Evolutionary conservation across 2,888 invertebrate species (phyloP).

Genomic region (Tuberolachnus salignus): DNA sequence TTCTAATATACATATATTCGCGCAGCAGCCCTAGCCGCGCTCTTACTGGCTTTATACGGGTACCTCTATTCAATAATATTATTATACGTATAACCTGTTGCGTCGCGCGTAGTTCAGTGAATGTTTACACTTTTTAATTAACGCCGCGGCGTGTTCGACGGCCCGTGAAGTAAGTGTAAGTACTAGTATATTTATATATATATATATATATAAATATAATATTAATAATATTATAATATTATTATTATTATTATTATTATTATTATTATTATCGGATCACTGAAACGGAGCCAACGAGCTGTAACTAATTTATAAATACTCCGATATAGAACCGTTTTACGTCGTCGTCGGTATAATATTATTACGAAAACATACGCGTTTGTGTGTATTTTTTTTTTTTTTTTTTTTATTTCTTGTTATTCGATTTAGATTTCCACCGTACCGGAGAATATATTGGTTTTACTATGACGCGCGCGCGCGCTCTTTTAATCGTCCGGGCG

Average conservation of each 20-base stretch:
- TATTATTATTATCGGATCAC: slow-evolving; percentile 23
- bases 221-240: background rate
- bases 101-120: background rate
- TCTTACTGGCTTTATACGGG: no score
- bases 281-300: slow-evolving; percentile 46
- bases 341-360: background rate
- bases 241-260: background rate
- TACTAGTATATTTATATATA: no score
- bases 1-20: no score
- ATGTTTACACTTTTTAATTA: slow-evolving; percentile 46
- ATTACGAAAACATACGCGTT: no score
- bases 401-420: no score
- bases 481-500: no score
- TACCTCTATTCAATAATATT: no score
- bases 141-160: slow-evolving; percentile 14
- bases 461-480: no score
- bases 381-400: background rate
- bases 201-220: no score
- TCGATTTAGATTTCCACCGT: no score
- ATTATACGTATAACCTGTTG: slow-evolving; percentile 24
- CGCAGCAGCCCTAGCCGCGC: no score
- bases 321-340: slow-evolving; percentile 1
- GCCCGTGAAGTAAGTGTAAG: slow-evolving; percentile 26
- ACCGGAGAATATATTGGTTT: no score
- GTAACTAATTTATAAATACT: slow-evolving; percentile 52